Percentiles rank a stretch among this genome's conserved stretches.
Conservation (phyloP, 2,888 invertebrate genomes). For the Rhodophaea formosa region DNA sequence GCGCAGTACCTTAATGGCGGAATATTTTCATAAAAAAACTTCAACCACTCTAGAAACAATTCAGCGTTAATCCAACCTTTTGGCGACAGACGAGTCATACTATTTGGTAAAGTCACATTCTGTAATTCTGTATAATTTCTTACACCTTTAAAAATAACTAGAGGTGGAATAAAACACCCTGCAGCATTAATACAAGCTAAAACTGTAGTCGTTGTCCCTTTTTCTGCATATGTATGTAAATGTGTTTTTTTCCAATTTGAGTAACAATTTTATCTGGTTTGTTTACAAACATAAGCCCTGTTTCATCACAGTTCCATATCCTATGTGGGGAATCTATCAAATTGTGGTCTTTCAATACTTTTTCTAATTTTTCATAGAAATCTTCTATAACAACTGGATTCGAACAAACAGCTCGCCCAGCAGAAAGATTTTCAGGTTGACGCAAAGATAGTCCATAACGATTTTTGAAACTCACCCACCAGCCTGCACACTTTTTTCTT, state of each 20-base stretch:
- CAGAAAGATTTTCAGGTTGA: conserved; percentile 25
- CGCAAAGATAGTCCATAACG: conserved; percentile 26
- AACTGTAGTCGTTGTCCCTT: not conserved
- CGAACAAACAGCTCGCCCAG: not conserved
- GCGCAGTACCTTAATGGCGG: too few species aligned
- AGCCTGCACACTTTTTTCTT: conserved; percentile 23
- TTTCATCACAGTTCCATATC: not conserved
- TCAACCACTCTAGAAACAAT: conserved; percentile 31
- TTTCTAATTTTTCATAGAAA: conserved; percentile 2
- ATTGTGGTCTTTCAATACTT: not conserved
- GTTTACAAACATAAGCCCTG: not conserved
- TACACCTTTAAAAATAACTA: conserved; percentile 30
- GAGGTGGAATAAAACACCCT: conserved; percentile 11
- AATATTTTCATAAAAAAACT: conserved; percentile 28
- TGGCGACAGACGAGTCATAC: conserved; percentile 29
- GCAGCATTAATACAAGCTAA: not conserved
- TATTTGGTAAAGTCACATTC: conserved; percentile 32
- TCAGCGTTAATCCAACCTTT: conserved; percentile 34
- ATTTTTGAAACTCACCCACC: conserved; percentile 25
- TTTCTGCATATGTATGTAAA: not conserved
- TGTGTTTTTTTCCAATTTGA: not conserved
- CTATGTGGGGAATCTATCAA: not conserved
- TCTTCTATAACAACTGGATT: not conserved
- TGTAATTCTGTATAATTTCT: conserved; percentile 22
- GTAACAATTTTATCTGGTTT: conserved; percentile 1